These are phyloP conservation scores for Scophthalmus maximus DNA, from an alignment of 2,113 vertebrate species.

Conservation along the genomic window DNA sequence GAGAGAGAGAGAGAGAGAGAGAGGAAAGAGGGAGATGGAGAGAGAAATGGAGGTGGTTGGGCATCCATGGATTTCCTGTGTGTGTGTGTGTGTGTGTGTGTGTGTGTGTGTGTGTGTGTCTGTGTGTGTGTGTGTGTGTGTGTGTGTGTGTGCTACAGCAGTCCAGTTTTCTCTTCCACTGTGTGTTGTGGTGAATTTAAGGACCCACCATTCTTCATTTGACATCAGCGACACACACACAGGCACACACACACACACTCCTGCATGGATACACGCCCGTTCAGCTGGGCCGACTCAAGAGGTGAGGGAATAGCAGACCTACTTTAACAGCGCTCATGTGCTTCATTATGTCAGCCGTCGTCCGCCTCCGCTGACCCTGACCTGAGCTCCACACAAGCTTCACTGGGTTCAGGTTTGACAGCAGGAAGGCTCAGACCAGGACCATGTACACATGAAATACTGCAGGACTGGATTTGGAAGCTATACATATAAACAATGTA, in stretches of 20 bases:
- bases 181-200: conserved; percentile 65
- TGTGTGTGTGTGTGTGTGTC: conserved; percentile 31
- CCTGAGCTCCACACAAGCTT: conserved; percentile 22
- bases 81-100: conserved; percentile 36
- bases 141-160: conserved; percentile 30
- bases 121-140: conserved; percentile 12
- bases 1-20: conserved; percentile 11
- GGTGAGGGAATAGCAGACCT: conserved; percentile 63
- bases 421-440: neutral
- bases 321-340: conserved; percentile 58
- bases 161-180: conserved; percentile 54
- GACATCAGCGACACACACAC: conserved; percentile 18
- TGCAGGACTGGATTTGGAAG: no score
- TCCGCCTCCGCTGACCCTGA: conserved; percentile 15
- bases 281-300: conserved; percentile 36
- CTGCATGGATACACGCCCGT: neutral
- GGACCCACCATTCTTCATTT: conserved; percentile 70
- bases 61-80: conserved; percentile 24
- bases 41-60: conserved; percentile 32
- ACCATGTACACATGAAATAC: no score
- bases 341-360: conserved; percentile 67
- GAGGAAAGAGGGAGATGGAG: conserved; percentile 18
- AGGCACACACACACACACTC: conserved; percentile 14
- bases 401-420: conserved; percentile 17
- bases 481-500: no score